phyloP scores from a whole-genome alignment of 2,797 vertebrate species.

The Sus cebifrons region DNA sequence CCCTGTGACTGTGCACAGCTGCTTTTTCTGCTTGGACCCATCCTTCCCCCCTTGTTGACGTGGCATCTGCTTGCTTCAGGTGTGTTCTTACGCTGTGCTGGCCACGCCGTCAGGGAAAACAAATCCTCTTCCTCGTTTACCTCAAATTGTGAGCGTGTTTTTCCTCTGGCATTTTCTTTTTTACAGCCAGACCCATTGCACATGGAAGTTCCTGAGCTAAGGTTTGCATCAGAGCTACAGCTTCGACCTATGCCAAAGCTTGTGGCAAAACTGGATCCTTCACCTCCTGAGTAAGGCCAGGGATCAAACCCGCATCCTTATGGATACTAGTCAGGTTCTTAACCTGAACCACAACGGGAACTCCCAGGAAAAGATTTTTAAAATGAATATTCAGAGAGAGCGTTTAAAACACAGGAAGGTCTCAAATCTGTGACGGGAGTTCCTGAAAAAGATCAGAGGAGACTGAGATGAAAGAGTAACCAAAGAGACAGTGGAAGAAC shows the following conservation, averaged over 20 bases:
- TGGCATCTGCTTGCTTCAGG: neutral
- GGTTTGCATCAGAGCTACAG: no score
- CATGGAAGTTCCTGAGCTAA: no score
- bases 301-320: no score
- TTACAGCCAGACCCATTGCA: no score
- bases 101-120: neutral
- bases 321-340: no score
- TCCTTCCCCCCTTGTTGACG: neutral
- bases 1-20: neutral
- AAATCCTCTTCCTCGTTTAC: slow-evolving; percentile 1
- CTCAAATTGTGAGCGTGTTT: slow-evolving; percentile 5
- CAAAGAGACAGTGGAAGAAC: neutral
- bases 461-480: neutral
- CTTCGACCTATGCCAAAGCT: no score
- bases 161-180: neutral
- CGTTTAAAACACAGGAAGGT: neutral
- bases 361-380: neutral
- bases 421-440: neutral
- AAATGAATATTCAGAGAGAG: neutral
- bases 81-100: neutral
- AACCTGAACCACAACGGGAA: no score
- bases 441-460: neutral
- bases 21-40: neutral
- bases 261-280: no score
- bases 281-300: no score